A percentile compares a stretch with the other conserved stretches of the same genome.
Evolutionary conservation across 1,140 invertebrate genomes (phyloP).

Genomic region (Drosophila equinoxialis): DNA sequence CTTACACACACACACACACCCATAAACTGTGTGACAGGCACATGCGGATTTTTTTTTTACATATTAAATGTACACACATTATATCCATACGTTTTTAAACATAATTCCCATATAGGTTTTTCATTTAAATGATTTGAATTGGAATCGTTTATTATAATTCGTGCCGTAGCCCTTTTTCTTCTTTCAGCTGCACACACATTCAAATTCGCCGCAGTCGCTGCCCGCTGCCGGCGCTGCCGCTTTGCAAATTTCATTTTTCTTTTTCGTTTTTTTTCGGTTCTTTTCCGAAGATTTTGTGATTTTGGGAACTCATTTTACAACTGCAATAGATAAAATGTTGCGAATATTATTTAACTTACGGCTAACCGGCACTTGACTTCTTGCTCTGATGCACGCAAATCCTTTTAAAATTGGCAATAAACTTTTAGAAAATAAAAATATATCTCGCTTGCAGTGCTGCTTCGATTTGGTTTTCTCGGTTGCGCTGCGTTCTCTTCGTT

Average conservation of each 20-base stretch:
- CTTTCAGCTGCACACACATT: slow-evolving; percentile 50
- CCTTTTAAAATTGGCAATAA: slow-evolving; percentile 56
- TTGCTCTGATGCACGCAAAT: slow-evolving; percentile 40
- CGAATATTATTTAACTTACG: slow-evolving; percentile 61
- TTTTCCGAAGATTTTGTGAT: slow-evolving; percentile 50
- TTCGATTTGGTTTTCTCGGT: slow-evolving; percentile 63
- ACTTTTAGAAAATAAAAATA: slow-evolving; percentile 72
- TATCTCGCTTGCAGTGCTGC: slow-evolving; percentile 77
- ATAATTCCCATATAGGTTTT: slow-evolving; percentile 40
- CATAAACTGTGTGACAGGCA: slow-evolving; percentile 35
- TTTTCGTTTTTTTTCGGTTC: slow-evolving; percentile 63
- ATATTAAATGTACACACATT: slow-evolving; percentile 58
- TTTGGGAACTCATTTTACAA: slow-evolving; percentile 30
- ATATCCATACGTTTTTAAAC: neutral
- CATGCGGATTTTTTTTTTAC: slow-evolving; percentile 69
- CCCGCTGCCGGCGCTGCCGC: slow-evolving; percentile 61
- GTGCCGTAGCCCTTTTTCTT: slow-evolving; percentile 59
- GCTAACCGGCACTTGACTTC: slow-evolving; percentile 65
- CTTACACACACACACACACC: slow-evolving; percentile 24
- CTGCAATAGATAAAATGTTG: slow-evolving; percentile 50
- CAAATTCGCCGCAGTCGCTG: slow-evolving; percentile 56
- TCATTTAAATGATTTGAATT: slow-evolving; percentile 21
- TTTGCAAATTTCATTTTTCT: slow-evolving; percentile 68
- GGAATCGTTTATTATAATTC: slow-evolving; percentile 8
- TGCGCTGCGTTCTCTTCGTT: slow-evolving; percentile 45